These are phyloP conservation scores for Caenorhabditis sulstoni DNA, from an alignment of 2,888 invertebrate genomes.

Conservation along the genomic window DNA sequence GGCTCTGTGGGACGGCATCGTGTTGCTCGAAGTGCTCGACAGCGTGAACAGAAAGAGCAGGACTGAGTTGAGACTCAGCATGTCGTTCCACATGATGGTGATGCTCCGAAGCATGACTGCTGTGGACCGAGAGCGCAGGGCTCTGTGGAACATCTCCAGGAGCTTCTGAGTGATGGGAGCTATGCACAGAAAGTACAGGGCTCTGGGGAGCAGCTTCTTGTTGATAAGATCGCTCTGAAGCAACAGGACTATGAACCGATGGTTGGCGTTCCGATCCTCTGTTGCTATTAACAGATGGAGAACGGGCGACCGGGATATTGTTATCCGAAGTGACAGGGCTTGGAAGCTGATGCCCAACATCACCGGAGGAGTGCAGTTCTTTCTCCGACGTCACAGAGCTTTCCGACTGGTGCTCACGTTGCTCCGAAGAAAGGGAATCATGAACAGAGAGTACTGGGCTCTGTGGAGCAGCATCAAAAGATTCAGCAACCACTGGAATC, in stretches of 20 bases:
- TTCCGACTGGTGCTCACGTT: background rate
- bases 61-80: constrained; percentile 20
- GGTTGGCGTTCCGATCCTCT: background rate
- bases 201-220: background rate
- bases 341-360: too few relatives aligned
- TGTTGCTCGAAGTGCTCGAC: constrained; percentile 31
- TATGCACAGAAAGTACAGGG: background rate
- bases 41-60: constrained; percentile 27
- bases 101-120: background rate
- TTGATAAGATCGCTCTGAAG: background rate
- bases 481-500: background rate
- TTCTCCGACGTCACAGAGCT: background rate
- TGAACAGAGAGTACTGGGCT: constrained; percentile 10
- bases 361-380: too few relatives aligned
- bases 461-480: background rate
- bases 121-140: constrained; percentile 2
- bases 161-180: background rate
- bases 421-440: background rate
- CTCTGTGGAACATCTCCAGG: background rate
- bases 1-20: constrained; percentile 36
- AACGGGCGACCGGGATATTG: too few relatives aligned
- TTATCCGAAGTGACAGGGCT: too few relatives aligned
- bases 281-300: too few relatives aligned
- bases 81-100: constrained; percentile 1
- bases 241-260: background rate